Evolutionary conservation across 2,797 vertebrate species (phyloP).

Genomic region (Phylloscopus collybita): DNA sequence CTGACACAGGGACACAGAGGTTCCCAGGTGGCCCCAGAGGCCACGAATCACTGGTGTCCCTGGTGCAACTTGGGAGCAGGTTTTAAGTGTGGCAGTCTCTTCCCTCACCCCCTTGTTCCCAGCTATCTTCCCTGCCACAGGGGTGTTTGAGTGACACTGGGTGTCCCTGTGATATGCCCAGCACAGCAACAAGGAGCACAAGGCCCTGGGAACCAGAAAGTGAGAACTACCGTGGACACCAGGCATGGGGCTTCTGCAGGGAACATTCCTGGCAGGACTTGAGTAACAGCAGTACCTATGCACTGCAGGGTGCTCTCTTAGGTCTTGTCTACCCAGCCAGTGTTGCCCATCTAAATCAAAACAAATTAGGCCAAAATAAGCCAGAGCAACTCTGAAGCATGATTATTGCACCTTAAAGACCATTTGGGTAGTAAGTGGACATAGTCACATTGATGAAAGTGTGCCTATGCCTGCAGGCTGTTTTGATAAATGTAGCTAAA

Average conservation of each 20-base stretch:
- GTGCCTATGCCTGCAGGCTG: neutral
- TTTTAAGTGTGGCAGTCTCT: neutral
- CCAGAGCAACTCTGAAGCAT: neutral
- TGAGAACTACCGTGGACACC: fast-evolving
- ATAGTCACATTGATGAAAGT: neutral
- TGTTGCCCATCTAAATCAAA: neutral
- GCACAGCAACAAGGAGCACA: neutral
- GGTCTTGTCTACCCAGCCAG: neutral
- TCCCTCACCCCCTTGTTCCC: neutral
- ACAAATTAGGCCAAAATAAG: neutral
- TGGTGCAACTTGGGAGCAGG: neutral
- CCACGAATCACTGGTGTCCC: fast-evolving
- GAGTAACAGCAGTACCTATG: neutral
- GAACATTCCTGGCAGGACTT: neutral
- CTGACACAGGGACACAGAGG: neutral
- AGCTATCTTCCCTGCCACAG: neutral
- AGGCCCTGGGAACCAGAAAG: neutral
- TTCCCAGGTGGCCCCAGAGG: neutral
- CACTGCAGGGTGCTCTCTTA: neutral
- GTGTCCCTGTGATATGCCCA: neutral
- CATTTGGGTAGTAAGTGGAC: neutral
- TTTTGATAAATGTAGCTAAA: neutral
- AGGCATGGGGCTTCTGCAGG: neutral
- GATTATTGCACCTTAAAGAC: neutral
- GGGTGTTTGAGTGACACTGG: neutral